Conservation (phyloP, 2,797 vertebrate genomes). For the Euthynnus affinis region DNA sequence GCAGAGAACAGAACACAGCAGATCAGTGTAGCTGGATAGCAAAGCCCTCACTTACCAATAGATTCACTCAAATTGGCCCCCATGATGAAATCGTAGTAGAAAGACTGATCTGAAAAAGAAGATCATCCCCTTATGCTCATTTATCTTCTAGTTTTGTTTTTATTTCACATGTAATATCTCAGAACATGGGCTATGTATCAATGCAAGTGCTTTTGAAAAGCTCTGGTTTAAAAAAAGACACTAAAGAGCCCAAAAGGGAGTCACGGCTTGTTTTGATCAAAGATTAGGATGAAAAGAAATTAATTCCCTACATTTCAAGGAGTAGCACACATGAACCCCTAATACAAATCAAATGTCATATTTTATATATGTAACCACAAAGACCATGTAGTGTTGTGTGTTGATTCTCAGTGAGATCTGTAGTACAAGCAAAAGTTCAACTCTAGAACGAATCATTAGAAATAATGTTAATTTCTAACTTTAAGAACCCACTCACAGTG, state of each 20-base stretch:
- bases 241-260: too few relatives aligned
- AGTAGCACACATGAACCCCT: neutral
- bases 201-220: too few relatives aligned
- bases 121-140: neutral
- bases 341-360: neutral
- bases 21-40: conserved; percentile 4
- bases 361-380: neutral
- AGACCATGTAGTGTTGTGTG: neutral
- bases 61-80: conserved; percentile 3
- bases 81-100: neutral
- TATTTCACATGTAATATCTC: neutral
- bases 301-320: too few relatives aligned
- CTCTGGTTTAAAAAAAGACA: neutral
- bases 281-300: neutral
- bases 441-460: neutral
- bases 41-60: conserved; percentile 12
- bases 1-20: conserved; percentile 10
- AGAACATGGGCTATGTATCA: neutral
- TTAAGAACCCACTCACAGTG: neutral
- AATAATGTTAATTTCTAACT: neutral
- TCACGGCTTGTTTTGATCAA: too few relatives aligned
- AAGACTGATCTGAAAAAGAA: neutral
- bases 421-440: neutral
- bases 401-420: too few relatives aligned
- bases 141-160: neutral